Evolutionary conservation across 2,113 vertebrate genomes (phyloP).

Genomic region (Myodes glareolus): DNA sequence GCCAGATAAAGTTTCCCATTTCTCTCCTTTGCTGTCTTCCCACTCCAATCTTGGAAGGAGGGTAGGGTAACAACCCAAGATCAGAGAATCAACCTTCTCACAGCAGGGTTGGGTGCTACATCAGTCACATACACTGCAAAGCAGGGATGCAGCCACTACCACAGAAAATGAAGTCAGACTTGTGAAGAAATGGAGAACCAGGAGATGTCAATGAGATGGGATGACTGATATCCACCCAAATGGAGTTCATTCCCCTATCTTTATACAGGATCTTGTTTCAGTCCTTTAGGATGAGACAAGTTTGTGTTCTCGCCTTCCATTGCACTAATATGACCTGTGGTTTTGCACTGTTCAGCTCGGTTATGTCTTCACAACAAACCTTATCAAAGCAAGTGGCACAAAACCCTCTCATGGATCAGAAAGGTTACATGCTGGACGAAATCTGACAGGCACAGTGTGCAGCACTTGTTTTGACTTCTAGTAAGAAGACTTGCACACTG

Average conservation of each 20-base stretch:
- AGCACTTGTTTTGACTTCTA: neutral
- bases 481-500: neutral
- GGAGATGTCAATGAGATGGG: neutral
- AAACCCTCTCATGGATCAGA: neutral
- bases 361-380: neutral
- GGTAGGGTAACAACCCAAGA: neutral
- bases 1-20: neutral
- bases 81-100: neutral
- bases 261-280: neutral
- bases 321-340: neutral
- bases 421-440: neutral
- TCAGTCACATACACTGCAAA: neutral
- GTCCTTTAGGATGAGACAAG: neutral
- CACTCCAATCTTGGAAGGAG: neutral
- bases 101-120: neutral
- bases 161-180: neutral
- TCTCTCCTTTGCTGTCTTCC: neutral
- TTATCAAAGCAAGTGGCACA: neutral
- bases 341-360: neutral
- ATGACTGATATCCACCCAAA: neutral
- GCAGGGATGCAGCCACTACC: neutral
- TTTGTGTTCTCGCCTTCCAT: neutral
- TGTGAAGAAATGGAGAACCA: neutral
- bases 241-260: neutral
- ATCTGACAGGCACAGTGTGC: neutral